Base-by-base conservation (phyloP, 2,888 invertebrate species). In the Linyphia triangularis region DNA sequence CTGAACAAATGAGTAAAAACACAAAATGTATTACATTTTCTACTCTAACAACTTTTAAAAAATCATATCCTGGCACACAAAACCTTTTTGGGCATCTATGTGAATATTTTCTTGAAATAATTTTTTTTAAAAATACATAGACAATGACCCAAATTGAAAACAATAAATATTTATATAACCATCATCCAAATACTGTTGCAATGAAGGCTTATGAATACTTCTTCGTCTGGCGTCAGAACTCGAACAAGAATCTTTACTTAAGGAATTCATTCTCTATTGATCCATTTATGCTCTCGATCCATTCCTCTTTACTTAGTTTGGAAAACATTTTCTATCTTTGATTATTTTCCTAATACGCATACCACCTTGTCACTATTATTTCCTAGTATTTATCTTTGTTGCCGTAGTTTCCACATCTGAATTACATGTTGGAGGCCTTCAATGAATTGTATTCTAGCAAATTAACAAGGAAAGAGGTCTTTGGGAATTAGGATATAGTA, bases 171-270 rank as follows among this genome's bases (percentile, higher is more conserved):
- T 73, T 2, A 73, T 57, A 73, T 57, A 57, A 57, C 19, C 73
- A 57, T 73, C 30, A 75, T 75, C 33, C 75, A 75, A 61, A 61
- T 13, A 61, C 30, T 33, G 22, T 61, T 59, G n/a, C 16, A 10
- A 37, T 5, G 19, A 75, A 59, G 2, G 28, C 4, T 24, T 24
- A 16, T 61, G 61, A 37, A 59, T 28, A 16, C 16, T 6, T 1
- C 22, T 59, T 63, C 78, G 26, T 78, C 63, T 63, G 40, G 40
- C 13, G 63, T 22, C 33, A 78, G 63, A 40, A 9, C 26, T 65
- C 24, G 26, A 61, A 43, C 40, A 65, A 65, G 78, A 26, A 26
- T 65, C 19, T 19, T 22, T 78, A 78, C 61, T 73, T 73, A 57
- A 37, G 13, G 26, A 78, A 26, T 37, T 16, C 40, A 19, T 26